phyloP scores from a whole-genome alignment of 2,888 invertebrate genomes.

The Aleiodes leptofemur region DNA sequence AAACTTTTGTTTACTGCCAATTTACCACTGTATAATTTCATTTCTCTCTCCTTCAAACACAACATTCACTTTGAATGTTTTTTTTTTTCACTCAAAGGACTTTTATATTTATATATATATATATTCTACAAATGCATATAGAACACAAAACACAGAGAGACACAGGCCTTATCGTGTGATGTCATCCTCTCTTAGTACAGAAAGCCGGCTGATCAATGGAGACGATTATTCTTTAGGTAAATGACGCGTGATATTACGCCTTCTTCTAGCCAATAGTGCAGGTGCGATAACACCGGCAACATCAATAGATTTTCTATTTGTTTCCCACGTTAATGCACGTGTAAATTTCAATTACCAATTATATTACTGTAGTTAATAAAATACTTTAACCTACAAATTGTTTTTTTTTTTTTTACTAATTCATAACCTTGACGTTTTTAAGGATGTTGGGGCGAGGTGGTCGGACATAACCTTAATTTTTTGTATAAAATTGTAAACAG shows the following conservation, averaged over 20 bases:
- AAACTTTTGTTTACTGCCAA: constrained; percentile 58
- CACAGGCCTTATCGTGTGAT: constrained; percentile 47
- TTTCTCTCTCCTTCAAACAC: constrained; percentile 26
- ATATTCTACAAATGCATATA: constrained; percentile 35
- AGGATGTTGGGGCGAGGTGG: no score
- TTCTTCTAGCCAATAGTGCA: constrained; percentile 30
- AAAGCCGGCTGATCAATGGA: constrained; percentile 55
- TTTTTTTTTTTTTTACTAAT: constrained; percentile 8
- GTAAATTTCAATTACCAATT: constrained; percentile 41
- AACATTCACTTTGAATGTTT: not conserved
- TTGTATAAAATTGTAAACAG: no score
- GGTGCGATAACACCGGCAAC: constrained; percentile 49
- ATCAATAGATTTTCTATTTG: constrained; percentile 38
- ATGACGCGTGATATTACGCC: constrained; percentile 49
- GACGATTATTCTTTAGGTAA: constrained; percentile 55
- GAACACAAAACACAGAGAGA: constrained; percentile 1
- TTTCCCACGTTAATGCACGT: constrained; percentile 42
- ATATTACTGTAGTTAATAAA: constrained; percentile 7
- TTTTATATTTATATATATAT: not conserved
- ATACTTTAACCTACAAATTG: constrained; percentile 19
- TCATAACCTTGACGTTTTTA: no score
- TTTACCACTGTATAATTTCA: constrained; percentile 26
- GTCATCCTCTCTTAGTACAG: constrained; percentile 48
- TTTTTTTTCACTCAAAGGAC: constrained; percentile 7
- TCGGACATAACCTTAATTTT: no score